These are phyloP conservation scores for Parus major DNA, from an alignment of 2,113 vertebrate genomes.

Conservation along the genomic window DNA sequence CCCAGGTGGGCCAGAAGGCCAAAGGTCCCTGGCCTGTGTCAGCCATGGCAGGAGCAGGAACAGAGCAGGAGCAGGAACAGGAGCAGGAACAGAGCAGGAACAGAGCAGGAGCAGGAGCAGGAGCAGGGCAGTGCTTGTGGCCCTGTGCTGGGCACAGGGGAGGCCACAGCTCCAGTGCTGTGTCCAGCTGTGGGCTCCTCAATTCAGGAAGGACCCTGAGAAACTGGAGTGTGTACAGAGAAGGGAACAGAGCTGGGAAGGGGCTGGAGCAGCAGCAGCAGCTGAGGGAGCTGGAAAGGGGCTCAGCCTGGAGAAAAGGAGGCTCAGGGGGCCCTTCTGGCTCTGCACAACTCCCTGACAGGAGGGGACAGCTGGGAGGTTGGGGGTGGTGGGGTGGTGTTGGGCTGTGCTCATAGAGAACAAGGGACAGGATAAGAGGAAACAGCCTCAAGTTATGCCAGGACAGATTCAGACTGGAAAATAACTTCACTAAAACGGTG, in stretches of 20 bases:
- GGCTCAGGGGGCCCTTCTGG: not conserved
- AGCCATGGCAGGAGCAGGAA: not conserved
- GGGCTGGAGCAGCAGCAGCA: fast-evolving
- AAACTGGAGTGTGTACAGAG: not conserved
- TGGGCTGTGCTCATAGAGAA: not conserved
- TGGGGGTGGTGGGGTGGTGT: not conserved
- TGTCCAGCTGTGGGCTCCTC: no score
- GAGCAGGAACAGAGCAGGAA: no score
- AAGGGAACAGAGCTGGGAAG: not conserved
- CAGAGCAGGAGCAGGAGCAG: not conserved
- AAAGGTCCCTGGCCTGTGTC: not conserved
- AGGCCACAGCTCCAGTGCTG: not conserved
- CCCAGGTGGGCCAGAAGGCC: not conserved
- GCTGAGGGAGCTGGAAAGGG: not conserved
- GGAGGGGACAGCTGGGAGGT: fast-evolving
- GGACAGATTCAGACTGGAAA: not conserved
- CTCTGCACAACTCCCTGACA: not conserved
- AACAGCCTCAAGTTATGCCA: not conserved
- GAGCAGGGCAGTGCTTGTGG: not conserved
- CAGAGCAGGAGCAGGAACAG: no score
- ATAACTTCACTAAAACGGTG: fast-evolving
- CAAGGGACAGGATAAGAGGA: fast-evolving
- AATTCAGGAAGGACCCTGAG: fast-evolving
- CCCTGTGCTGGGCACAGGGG: not conserved
- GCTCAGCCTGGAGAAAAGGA: not conserved